Evolutionary conservation across 2,888 invertebrate species (phyloP), one percentile per base, ranked within the genome.

Genomic region (Buathra laborator): DNA sequence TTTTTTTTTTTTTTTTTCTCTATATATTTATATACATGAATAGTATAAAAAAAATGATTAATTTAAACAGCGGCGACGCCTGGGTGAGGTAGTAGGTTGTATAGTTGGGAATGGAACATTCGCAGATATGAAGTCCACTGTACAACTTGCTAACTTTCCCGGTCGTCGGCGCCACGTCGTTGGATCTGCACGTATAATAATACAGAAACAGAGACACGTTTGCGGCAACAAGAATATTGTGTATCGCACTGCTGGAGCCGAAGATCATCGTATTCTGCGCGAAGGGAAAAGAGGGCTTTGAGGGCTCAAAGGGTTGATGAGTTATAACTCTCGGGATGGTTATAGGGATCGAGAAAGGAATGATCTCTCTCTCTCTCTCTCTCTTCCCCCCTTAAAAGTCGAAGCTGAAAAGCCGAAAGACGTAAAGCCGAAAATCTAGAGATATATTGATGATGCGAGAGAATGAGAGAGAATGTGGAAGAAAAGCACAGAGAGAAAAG

Each of bases 61-160:
- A 32, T 12, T 44, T 12, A 24, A 80, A 64, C 83, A 83, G 94
- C 94, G 94, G 94, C 94, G 94, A 94, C 93, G 95, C 95, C 95
- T 95, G 95, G 97, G 95, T 98, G 98, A 98, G 98, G 98, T 98
- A 98, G 98, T 98, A 98, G 98, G 98, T 98, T 98, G 98, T 98
- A 98, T 98, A 98, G 98, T 98, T 97, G 96, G 96, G 97, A 96
- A 97, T 96, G 86, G 87, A 90, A 91, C 89, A 93, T 97, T 97
- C 97, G 97, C 96, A 95, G 94, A 94, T 95, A 95, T 95, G 96
- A 97, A 96, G 97, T 96, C 92, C 92, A 98, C 98, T 98, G 97
- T 98, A 97, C 97, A 98, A 97, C 97, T 97, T 98, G 97, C 98
- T 98, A 98, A 98, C 98, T 98, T 98, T 97, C 97, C 98, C 95